phyloP scores from a whole-genome alignment of 53 echinoderm and acorn worm species.

The Antedon mediterranea region DNA sequence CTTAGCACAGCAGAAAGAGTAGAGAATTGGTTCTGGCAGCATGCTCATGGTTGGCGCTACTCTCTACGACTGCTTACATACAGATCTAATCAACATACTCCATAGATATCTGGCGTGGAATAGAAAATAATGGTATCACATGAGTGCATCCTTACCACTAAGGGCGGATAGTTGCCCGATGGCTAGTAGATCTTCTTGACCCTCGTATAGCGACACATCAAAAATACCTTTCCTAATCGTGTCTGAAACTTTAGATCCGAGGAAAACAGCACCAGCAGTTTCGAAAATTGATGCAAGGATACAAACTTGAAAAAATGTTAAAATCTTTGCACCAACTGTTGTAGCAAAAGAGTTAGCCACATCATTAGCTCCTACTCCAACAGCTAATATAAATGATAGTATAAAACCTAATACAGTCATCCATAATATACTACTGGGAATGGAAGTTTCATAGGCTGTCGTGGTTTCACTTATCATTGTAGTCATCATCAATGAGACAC shows the following conservation, averaged over 20 bases:
- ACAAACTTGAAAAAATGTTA: conserved; percentile 53
- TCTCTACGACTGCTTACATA: too few relatives aligned
- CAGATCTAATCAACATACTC: too few relatives aligned
- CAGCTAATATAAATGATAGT: conserved; percentile 63
- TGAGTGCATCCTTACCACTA: conserved; percentile 59
- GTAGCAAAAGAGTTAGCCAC: conserved; percentile 83
- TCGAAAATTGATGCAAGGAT: conserved; percentile 78
- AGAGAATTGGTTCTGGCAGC: too few relatives aligned
- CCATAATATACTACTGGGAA: conserved; percentile 15
- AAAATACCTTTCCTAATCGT: conserved; percentile 87
- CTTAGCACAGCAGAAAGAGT: too few relatives aligned
- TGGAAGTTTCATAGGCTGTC: neutral
- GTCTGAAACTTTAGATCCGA: conserved; percentile 78
- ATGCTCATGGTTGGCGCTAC: too few relatives aligned
- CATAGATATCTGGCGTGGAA: too few relatives aligned
- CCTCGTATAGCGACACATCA: conserved; percentile 74
- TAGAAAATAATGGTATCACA: too few relatives aligned
- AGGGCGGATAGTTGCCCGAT: conserved; percentile 72
- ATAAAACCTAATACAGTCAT: conserved; percentile 58
- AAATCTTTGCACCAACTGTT: conserved; percentile 58
- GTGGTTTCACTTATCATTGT: neutral
- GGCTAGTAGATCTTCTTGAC: conserved; percentile 54
- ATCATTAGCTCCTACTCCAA: conserved; percentile 84
- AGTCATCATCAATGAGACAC: too few relatives aligned
- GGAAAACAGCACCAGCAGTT: conserved; percentile 76